Base-by-base conservation (phyloP, 2,113 vertebrate species). In the Illadopsis cleaveri region DNA sequence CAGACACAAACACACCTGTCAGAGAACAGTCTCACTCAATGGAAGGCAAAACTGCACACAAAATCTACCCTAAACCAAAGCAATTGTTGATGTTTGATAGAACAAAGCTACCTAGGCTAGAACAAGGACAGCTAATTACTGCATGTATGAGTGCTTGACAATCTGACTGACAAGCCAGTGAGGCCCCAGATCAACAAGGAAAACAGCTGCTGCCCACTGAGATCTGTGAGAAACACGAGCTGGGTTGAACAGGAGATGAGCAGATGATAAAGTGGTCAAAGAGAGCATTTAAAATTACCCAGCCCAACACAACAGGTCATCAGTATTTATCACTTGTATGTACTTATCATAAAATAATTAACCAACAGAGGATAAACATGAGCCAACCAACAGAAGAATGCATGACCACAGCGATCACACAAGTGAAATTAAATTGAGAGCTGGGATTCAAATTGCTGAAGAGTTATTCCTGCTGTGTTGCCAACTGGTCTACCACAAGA, bases 281-380 rank as follows among this genome's bases (percentile, higher is more conserved):
- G 44, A 86, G 22, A 50, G 28, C 54, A 30, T 12, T 35, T 65
- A 22, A 54, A 90, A 58, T 47, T 16, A 42, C 21, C 30, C 6
- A 61, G 54, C 40, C 45, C 48, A 50, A 35, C 12, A 50, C 54
- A 42, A 60, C 0, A 0, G 10, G 37, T 28, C 53, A 30, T 50
- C 44, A 24, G 9, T 19, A 56, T 48, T 68, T 44, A 83, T 50
- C 40, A 38, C 28, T 45, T 60, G 33, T 47, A 50, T 30, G 71
- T 19, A 62, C 57, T 79, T 93, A 70, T 19, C 54, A 76, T 28
- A 35, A 76, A 76, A 56, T 56, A 76, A 94, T 80, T 80, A 95
- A 68, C 70, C 80, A 86, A 61, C 42, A 48, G 57, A 56, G 88
- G 50, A 83, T 38, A 61, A 65, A 44, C 31, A 25, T 3, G 12